phyloP scores from a whole-genome alignment of 2,888 invertebrate genomes.

The Neelides folsomi region DNA sequence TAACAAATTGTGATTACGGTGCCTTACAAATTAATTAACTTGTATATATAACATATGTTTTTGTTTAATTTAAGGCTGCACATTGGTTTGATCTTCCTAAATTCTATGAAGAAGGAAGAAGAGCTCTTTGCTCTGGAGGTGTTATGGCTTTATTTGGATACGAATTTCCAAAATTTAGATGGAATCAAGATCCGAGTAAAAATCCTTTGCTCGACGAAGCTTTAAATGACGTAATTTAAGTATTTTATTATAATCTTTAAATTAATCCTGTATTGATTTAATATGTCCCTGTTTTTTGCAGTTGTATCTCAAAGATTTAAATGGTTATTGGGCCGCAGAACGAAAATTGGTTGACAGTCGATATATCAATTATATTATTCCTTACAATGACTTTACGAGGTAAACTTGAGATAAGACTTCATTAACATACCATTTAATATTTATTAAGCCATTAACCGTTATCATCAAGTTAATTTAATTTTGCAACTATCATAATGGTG shows the following conservation, averaged over 20 bases:
- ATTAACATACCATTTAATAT: neutral
- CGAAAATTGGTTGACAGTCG: conserved; percentile 27
- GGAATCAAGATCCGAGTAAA: conserved; percentile 5
- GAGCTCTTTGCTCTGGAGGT: conserved; percentile 11
- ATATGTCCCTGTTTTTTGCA: neutral
- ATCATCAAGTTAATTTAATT: no score
- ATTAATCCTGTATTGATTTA: no score
- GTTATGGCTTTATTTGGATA: conserved; percentile 15
- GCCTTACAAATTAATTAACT: no score
- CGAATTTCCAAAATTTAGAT: conserved; percentile 12
- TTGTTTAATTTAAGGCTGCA: conserved; percentile 10
- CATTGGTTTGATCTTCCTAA: conserved; percentile 18
- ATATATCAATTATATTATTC: conserved; percentile 22
- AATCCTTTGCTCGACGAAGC: neutral
- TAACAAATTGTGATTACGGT: no score
- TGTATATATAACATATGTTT: neutral
- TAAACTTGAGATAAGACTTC: conserved; percentile 9
- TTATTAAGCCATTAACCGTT: no score
- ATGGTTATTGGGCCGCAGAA: conserved; percentile 24
- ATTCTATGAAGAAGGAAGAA: conserved; percentile 12
- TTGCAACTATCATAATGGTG: neutral
- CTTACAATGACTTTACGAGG: conserved; percentile 25
- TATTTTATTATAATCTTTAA: no score
- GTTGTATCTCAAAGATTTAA: conserved; percentile 19
- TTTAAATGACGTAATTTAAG: neutral